Conservation (phyloP, 2,888 invertebrate genomes). For the Boloria selene region DNA sequence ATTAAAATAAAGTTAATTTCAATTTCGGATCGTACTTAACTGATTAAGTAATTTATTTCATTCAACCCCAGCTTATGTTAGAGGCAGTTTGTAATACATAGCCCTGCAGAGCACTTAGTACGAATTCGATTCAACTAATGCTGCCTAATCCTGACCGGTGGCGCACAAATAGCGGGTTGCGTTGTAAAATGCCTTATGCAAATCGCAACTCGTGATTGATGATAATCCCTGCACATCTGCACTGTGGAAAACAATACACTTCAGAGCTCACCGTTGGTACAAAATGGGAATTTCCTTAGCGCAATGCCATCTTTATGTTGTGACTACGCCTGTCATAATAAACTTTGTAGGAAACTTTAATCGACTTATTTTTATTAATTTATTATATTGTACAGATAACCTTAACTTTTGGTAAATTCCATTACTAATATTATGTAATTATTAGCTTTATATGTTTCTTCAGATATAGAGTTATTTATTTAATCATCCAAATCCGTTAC, state of each 20-base stretch:
- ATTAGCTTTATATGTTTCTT: too few species aligned
- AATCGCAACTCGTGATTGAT: slow-evolving; percentile 77
- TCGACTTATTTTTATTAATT: too few species aligned
- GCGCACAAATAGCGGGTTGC: slow-evolving; percentile 69
- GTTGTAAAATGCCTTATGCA: slow-evolving; percentile 74
- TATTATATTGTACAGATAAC: too few species aligned
- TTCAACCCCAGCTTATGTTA: slow-evolving; percentile 43
- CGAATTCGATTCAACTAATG: slow-evolving; percentile 80
- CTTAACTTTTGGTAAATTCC: too few species aligned
- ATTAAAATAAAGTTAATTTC: slow-evolving; percentile 46
- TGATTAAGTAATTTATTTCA: slow-evolving; percentile 41
- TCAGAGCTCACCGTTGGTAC: slow-evolving; percentile 25
- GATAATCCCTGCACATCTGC: slow-evolving; percentile 71
- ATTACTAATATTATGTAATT: too few species aligned
- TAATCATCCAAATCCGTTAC: too few species aligned
- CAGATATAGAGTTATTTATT: too few species aligned
- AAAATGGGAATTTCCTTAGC: slow-evolving; percentile 33
- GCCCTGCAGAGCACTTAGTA: slow-evolving; percentile 74
- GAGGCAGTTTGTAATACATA: slow-evolving; percentile 63
- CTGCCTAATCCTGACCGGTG: slow-evolving; percentile 73
- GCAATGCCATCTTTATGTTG: slow-evolving; percentile 32
- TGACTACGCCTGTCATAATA: slow-evolving; percentile 13
- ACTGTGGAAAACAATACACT: slow-evolving; percentile 60
- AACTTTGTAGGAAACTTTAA: too few species aligned
- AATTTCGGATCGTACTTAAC: slow-evolving; percentile 39